These are phyloP conservation scores for Synanthedon formicaeformis DNA, from an alignment of 2,888 invertebrate genomes.

Conservation along the genomic window DNA sequence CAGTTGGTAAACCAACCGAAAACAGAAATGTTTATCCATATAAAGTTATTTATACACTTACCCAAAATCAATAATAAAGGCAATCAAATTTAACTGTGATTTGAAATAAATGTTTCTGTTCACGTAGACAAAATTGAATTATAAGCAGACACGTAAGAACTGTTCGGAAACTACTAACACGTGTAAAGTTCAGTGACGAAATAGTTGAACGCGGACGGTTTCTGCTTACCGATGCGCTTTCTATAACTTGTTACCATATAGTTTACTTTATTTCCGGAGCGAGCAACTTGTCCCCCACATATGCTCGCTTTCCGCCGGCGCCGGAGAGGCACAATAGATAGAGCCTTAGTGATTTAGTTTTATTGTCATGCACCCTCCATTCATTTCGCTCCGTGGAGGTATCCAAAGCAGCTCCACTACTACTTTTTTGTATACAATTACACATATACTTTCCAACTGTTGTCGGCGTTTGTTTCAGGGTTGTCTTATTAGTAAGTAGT, in stretches of 20 bases:
- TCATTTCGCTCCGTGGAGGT: conserved; percentile 22
- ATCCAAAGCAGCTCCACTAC: not conserved
- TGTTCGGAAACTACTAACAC: conserved; percentile 8
- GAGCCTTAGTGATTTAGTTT: conserved; percentile 65
- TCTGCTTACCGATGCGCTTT: conserved; percentile 15
- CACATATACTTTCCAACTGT: not conserved
- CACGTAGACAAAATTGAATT: not conserved
- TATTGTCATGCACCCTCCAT: conserved; percentile 65
- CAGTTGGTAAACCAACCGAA: no score
- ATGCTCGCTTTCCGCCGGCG: conserved; percentile 66
- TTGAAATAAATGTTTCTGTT: no score
- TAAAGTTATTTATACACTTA: no score
- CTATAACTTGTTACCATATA: conserved; percentile 24
- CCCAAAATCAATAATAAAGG: no score
- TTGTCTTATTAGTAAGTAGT: no score
- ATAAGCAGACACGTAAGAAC: conserved; percentile 6
- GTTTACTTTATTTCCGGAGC: conserved; percentile 56
- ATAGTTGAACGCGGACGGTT: conserved; percentile 8
- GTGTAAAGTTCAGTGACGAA: conserved; percentile 17
- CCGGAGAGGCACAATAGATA: conserved; percentile 55
- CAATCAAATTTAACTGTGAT: no score
- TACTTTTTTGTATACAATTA: not conserved
- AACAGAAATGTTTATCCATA: no score
- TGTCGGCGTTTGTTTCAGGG: not conserved
- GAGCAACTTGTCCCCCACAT: conserved; percentile 57